A percentile compares a stretch with the other conserved stretches of the same genome.
Conservation (phyloP, 2,888 invertebrate genomes). For the Rosalia funebris region DNA sequence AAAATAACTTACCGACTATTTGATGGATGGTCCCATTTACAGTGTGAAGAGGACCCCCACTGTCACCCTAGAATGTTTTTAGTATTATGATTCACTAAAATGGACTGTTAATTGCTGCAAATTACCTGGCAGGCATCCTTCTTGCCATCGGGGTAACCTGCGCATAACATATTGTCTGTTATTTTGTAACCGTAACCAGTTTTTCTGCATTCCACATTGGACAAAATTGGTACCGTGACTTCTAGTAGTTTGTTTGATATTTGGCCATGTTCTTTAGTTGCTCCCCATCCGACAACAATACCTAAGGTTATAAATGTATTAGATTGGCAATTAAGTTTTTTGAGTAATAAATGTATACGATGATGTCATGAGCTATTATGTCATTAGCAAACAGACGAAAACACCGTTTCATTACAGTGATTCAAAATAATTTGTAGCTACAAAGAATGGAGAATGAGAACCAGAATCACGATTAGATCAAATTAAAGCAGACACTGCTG, state of each 20-base stretch:
- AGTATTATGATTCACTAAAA: neutral
- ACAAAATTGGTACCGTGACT: slow-evolving; percentile 78
- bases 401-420: no score
- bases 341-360: no score
- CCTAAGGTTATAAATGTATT: slow-evolving; percentile 54
- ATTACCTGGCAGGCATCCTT: slow-evolving; percentile 54
- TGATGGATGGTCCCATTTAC: slow-evolving; percentile 66
- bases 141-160: slow-evolving; percentile 77
- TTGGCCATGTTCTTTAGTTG: slow-evolving; percentile 75
- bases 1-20: slow-evolving; percentile 68
- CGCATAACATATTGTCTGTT: slow-evolving; percentile 69
- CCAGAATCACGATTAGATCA: no score
- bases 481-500: no score
- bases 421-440: no score
- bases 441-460: no score
- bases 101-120: neutral
- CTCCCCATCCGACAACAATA: slow-evolving; percentile 84
- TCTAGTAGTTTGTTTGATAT: slow-evolving; percentile 77
- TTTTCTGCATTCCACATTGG: slow-evolving; percentile 73
- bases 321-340: neutral
- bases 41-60: slow-evolving; percentile 80
- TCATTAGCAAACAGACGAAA: no score
- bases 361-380: neutral
- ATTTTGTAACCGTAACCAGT: slow-evolving; percentile 77
- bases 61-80: slow-evolving; percentile 72